Conservation (phyloP, 2,888 invertebrate species). For the Lacanobia wlatinum region DNA sequence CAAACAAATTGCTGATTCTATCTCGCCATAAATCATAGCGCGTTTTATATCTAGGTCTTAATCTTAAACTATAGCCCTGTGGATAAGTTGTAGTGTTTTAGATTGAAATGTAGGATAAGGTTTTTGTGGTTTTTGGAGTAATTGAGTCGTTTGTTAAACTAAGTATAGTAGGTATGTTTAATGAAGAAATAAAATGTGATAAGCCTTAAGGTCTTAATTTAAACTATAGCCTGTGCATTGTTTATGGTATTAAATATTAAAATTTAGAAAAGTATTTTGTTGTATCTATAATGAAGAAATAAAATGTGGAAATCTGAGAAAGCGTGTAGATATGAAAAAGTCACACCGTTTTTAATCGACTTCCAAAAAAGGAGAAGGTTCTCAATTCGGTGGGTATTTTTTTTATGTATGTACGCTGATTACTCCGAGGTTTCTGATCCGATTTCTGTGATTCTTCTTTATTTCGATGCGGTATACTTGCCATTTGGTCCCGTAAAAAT, state of each 20-base stretch:
- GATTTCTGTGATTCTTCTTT: too few relatives aligned
- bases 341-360: too few relatives aligned
- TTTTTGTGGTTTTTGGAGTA: neutral
- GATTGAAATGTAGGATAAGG: constrained; percentile 12
- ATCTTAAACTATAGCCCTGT: constrained; percentile 24
- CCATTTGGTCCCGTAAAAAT: too few relatives aligned
- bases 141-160: neutral
- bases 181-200: too few relatives aligned
- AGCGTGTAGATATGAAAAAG: too few relatives aligned
- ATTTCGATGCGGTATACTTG: too few relatives aligned
- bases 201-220: neutral
- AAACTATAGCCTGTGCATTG: constrained; percentile 12
- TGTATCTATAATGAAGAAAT: neutral
- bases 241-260: neutral
- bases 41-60: constrained; percentile 25
- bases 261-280: neutral
- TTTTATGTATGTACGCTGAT: too few relatives aligned
- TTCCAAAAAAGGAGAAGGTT: too few relatives aligned
- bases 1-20: constrained; percentile 59
- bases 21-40: constrained; percentile 50
- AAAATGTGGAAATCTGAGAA: too few relatives aligned
- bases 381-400: too few relatives aligned
- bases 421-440: too few relatives aligned
- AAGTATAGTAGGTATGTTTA: too few relatives aligned
- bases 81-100: neutral